phyloP scores from a whole-genome alignment of 2,797 vertebrate species.

The Pantherophis vulpinus region DNA sequence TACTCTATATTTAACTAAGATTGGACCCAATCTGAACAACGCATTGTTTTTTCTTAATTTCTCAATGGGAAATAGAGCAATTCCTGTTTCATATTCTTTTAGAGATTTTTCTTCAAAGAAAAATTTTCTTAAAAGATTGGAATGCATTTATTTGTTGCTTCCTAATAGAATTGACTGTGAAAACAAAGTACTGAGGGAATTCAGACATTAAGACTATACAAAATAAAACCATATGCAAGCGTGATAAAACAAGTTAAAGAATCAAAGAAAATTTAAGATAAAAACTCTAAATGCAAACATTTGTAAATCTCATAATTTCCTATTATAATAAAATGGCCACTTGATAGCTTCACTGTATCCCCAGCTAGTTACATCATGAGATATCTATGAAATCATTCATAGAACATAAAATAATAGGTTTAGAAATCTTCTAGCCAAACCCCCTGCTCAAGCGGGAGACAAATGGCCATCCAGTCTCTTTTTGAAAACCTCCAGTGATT shows the following conservation, averaged over 20 bases:
- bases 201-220: constrained; percentile 32
- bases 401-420: not conserved
- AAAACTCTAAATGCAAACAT: not conserved
- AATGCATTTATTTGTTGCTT: not conserved
- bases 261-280: constrained; percentile 35
- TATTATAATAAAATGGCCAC: not conserved
- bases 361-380: not conserved
- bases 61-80: constrained; percentile 32
- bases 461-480: too few relatives aligned
- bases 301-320: not conserved
- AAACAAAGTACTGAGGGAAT: constrained; percentile 21
- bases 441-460: not conserved
- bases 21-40: not conserved
- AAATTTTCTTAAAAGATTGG: not conserved
- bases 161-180: constrained; percentile 31
- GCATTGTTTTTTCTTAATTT: not conserved
- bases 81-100: constrained; percentile 20
- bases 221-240: constrained; percentile 47
- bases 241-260: constrained; percentile 26
- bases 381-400: not conserved
- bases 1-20: not conserved
- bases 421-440: not conserved
- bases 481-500: too few relatives aligned
- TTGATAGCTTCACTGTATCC: not conserved
- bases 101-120: constrained; percentile 15